Base-by-base conservation (phyloP, 1,140 invertebrate genomes). In the Zaprionus nigranus region DNA sequence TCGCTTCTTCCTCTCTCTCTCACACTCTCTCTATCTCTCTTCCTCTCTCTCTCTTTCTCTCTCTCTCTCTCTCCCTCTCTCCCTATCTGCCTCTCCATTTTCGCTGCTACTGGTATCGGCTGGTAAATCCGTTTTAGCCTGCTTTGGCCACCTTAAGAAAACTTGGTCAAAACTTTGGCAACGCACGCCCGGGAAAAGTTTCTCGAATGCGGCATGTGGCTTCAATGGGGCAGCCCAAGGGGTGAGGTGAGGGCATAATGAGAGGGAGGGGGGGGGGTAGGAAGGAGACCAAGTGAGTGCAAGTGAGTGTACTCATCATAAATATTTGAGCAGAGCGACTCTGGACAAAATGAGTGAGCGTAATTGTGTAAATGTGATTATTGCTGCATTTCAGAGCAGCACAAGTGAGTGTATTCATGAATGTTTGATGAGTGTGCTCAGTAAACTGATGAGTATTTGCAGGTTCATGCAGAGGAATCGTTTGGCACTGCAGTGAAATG, bases 81-180 rank as follows among this genome's bases (percentile, higher is more conserved):
- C n/a, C 1, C 1, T 17, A 7, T 9, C 22, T 36, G 17, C 20
- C 5, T n/a, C 17, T 12, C 13, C n/a, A n/a, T n/a, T 26, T 24
- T 17, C 40, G 30, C 30, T 34, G 30, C 30, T 34, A n/a, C 20
- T 20, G 7, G 13, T 57, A 56, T 57, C 24, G 30, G n/a, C 7
- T 28, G 43, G 71, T 17, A 64, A 78, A 75, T 78, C 65, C 40
- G 66, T 60, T 78, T 70, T 78, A 40, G 58, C 26, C 65, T 60
- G 58, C 63, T 65, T 68, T 63, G 68, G 43, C 82, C 67, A 83
- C 77, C 81, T 80, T 66, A 20, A 58, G 68, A 66, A 67, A 83
- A 84, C 70, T 78, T 56, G 28, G 62, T 38, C 56, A 80, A 73
- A 84, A 76, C 54, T 74, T 74, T 73, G 28, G n/a, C 64, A 67